Evolutionary conservation across 2,888 invertebrate species (phyloP).

Genomic region (Leptothorax acervorum): DNA sequence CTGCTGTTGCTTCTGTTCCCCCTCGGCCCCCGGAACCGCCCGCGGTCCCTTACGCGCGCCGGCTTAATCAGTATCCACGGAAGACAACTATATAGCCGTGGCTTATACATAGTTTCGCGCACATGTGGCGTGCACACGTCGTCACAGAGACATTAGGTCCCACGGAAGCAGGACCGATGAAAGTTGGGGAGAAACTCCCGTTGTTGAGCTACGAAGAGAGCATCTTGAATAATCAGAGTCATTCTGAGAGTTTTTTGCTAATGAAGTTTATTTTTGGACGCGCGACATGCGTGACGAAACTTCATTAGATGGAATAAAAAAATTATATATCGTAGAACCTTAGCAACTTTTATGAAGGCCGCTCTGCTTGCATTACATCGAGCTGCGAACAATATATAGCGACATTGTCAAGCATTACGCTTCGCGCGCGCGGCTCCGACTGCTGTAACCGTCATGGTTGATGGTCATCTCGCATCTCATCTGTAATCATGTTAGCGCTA

Average conservation of each 20-base stretch:
- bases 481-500: constrained; percentile 40
- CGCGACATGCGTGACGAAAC: neutral
- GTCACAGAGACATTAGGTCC: constrained; percentile 54
- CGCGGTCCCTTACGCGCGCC: constrained; percentile 53
- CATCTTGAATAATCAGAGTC: neutral
- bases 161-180: constrained; percentile 48
- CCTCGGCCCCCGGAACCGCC: constrained; percentile 48
- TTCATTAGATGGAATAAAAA: neutral
- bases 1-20: neutral
- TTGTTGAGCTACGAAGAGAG: neutral
- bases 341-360: neutral
- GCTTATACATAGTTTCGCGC: constrained; percentile 72
- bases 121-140: constrained; percentile 60
- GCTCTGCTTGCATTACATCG: neutral
- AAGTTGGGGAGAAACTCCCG: constrained; percentile 20
- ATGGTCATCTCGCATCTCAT: constrained; percentile 32
- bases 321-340: neutral
- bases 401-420: constrained; percentile 29
- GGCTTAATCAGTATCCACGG: constrained; percentile 78
- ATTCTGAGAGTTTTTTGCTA: neutral
- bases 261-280: neutral
- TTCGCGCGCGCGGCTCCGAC: neutral
- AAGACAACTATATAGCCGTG: constrained; percentile 76
- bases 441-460: constrained; percentile 43
- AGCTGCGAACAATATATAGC: neutral